Percentiles rank a stretch among this genome's conserved stretches.
Evolutionary conservation across 2,888 invertebrate genomes (phyloP).

Genomic region (Rhynchonema sp.): DNA sequence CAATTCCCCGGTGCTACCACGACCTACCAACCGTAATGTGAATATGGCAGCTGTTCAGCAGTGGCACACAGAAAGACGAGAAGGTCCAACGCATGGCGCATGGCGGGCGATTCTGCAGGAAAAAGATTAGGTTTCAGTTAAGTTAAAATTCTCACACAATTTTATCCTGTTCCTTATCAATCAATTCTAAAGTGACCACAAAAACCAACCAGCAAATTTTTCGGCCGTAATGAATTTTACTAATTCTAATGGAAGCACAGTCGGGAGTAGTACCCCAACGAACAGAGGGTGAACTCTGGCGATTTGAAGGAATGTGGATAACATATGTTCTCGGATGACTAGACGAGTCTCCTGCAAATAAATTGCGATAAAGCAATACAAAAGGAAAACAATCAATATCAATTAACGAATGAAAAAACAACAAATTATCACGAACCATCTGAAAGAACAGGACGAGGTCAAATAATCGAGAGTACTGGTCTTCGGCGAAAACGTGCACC

Average conservation of each 20-base stretch:
- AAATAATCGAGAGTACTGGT: not conserved
- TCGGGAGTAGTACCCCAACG: not conserved
- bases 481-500: not conserved
- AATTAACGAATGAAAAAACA: not conserved
- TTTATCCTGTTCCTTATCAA: no score
- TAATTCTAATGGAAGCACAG: conserved; percentile 1
- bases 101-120: not conserved
- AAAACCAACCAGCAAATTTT: no score
- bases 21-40: not conserved
- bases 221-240: not conserved
- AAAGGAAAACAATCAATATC: no score
- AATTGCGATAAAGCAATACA: no score
- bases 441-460: conserved; percentile 3
- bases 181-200: no score
- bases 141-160: no score
- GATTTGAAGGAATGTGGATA: not conserved
- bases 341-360: not conserved
- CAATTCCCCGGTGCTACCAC: no score
- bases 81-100: not conserved
- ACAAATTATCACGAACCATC: not conserved
- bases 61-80: not conserved
- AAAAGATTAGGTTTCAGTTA: no score
- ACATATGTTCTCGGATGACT: not conserved
- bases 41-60: not conserved
- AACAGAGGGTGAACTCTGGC: not conserved